Evolutionary conservation across 2,888 invertebrate species (phyloP), one percentile per base, ranked within the genome.

Genomic region (Latrodectus elegans): DNA sequence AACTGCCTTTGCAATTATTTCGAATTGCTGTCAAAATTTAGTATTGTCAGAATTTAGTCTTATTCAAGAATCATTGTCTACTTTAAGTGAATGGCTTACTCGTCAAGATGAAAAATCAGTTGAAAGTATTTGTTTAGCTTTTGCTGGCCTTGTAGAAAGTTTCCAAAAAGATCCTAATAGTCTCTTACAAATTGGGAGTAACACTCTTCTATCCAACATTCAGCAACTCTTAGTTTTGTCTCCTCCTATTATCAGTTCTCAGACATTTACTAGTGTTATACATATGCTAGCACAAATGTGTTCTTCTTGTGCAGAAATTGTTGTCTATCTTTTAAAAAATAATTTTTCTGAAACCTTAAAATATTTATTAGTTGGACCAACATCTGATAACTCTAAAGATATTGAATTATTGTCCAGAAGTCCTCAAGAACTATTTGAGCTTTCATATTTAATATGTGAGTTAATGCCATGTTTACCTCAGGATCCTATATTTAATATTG

Each of bases 281-380:
- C 95, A 99, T 89, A 97, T 99, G 96, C 93, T 99, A 92, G 97
- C 98, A 92, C 95, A 97, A 91, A 97, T 99, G 96, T 99, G 98
- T 93, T 95, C 95, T 90, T 96, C 96, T 92, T 99, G 98, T 93
- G 97, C 98, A 38, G 96, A 97, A 92, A 94, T 99, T 91, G 98
- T 99, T 80, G 95, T 98, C 89, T 95, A 96, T 49, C 94, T 99
- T 89, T 94, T 99, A 89, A 96, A 97, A 92, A 97, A 98, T 92
- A 98, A 98, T 92, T 98, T 99, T 91, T 97, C 98, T 65, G 97
- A 97, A 92, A 99, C 99, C 0, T 93, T 99, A 91, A 95, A 98
- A 90, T 98, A 97, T 92, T 94, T 99, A 91, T 94, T 99, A 90
- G 97, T 98, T 49, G 81, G 84, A 11, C 76, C 38, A 22, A 80